Evolutionary conservation across 2,113 vertebrate species (phyloP).

Genomic region (Pluvianellus socialis): DNA sequence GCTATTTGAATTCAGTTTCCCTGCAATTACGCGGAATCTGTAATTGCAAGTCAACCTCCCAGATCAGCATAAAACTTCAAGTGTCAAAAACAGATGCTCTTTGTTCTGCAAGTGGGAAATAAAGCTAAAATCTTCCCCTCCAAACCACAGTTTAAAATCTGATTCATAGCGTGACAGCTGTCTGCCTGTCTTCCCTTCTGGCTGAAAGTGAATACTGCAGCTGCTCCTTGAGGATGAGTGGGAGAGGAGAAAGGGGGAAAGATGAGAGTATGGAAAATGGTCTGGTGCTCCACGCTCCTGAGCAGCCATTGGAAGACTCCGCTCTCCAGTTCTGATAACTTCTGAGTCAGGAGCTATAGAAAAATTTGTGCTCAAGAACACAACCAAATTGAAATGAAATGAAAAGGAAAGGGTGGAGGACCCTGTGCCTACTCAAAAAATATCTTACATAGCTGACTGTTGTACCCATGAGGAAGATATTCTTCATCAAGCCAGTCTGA

Average conservation of each 20-base stretch:
- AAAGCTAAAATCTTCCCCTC: neutral
- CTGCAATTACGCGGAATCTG: neutral
- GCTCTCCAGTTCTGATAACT: neutral
- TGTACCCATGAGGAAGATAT: neutral
- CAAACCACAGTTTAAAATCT: neutral
- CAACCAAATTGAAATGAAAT: neutral
- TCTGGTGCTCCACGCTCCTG: neutral
- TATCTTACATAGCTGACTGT: neutral
- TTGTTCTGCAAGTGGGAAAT: neutral
- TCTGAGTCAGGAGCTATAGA: neutral
- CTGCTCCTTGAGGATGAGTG: neutral
- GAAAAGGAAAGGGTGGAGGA: neutral
- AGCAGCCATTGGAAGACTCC: neutral
- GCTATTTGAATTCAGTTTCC: neutral
- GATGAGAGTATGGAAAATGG: constrained; percentile 3
- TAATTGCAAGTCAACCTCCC: neutral
- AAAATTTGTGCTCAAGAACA: neutral
- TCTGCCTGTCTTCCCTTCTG: constrained; percentile 49
- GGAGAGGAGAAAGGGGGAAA: neutral
- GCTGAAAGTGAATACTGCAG: neutral
- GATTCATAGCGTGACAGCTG: constrained; percentile 48
- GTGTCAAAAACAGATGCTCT: constrained; percentile 44
- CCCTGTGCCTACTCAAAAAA: neutral
- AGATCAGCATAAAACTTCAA: neutral
- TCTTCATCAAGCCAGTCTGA: neutral